These are phyloP conservation scores for Oceanodroma tethys DNA, from an alignment of 2,113 vertebrate species.

Conservation along the genomic window DNA sequence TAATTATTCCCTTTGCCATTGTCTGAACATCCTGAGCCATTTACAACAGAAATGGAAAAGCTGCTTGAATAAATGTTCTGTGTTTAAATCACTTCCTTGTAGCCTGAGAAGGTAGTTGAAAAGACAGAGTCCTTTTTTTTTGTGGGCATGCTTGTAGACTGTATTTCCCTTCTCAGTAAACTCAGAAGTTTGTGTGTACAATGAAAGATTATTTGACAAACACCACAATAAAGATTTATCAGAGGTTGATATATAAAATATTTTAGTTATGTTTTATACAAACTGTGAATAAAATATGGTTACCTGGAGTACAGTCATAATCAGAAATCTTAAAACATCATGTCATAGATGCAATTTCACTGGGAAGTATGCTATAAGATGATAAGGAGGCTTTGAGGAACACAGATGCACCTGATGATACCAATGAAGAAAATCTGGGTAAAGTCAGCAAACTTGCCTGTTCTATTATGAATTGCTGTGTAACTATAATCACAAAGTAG, in stretches of 20 bases:
- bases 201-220: background rate
- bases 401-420: background rate
- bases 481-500: background rate
- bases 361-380: background rate
- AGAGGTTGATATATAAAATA: background rate
- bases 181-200: background rate
- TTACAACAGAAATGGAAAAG: background rate
- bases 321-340: background rate
- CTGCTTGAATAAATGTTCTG: background rate
- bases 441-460: background rate
- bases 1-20: background rate
- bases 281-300: background rate
- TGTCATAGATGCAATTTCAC: background rate
- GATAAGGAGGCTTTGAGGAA: background rate
- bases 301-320: background rate
- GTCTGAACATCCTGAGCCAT: background rate
- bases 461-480: background rate
- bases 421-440: background rate
- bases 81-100: background rate
- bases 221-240: background rate
- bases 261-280: background rate
- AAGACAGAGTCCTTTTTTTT: background rate
- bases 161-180: background rate
- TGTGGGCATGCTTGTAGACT: background rate
- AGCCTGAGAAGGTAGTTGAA: background rate